Evolutionary conservation across 2,888 invertebrate genomes (phyloP), one percentile per base, ranked within the genome.

Genomic region (Syritta pipiens): DNA sequence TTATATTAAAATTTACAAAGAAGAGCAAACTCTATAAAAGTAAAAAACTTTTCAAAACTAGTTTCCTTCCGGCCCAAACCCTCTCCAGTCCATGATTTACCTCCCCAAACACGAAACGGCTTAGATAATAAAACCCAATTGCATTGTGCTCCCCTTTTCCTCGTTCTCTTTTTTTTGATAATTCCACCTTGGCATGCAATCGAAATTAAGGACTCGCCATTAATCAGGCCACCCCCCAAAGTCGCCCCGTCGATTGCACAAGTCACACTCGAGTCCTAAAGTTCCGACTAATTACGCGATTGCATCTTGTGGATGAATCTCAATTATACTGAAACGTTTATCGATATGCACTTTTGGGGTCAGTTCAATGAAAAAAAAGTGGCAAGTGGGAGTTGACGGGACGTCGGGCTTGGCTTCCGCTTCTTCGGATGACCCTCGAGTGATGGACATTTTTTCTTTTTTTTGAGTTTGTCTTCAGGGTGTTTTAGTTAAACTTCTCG

Each of bases 171-270:
- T 2, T 7, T 4, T 30, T 6, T 4, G 7, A 19, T 30, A 24
- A 72, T 72, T 65, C 46, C 30, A 26, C 48, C 42, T 72, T 72
- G 40, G 72, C 72, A 72, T 72, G 72, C 72, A 72, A 72, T 72
- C 30, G 48, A 42, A 65, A 57, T 65, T 65, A 72, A 72, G 72
- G 72, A 72, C 42, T 65, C 32, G 32, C 48, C 48, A 55, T 72
- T 72, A 42, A 42, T 72, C 32, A 55, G 51, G 20, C n/a, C 17
- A n/a, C 10, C 6, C 5, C 14, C 1, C 10, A 17, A 10, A 20
- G 22, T 44, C 10, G 24, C 20, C 40, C 44, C 19, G 35, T 40
- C 37, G 37, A 63, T 49, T 72, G 48, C 49, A 63, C 37, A 37
- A 26, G 37, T 4, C 6, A 48, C 49, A 57, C 26, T 72, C 10